Percentiles rank a stretch among this genome's conserved stretches.
Evolutionary conservation across 2,113 vertebrate genomes (phyloP).

Genomic region (Diadophis punctatus): DNA sequence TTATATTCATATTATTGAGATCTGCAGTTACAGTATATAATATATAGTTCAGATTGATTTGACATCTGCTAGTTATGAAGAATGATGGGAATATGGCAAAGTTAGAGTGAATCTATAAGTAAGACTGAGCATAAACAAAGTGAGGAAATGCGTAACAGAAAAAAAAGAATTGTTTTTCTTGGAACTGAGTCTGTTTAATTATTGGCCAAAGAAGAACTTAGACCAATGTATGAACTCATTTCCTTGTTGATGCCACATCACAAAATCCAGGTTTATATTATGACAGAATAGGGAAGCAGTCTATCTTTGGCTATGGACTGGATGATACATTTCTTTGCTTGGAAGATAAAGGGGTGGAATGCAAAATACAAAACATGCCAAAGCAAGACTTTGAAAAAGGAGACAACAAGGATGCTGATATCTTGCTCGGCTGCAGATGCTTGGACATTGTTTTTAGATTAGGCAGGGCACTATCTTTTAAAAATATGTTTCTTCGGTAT

Average conservation of each 20-base stretch:
- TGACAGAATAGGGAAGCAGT: conserved; percentile 45
- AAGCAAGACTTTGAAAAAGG: conserved; percentile 12
- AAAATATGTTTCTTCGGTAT: background rate
- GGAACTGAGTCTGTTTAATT: conserved; percentile 25
- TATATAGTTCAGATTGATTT: background rate
- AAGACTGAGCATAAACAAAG: background rate
- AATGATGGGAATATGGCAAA: background rate
- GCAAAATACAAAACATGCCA: conserved; percentile 13
- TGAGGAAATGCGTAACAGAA: background rate
- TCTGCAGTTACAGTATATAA: background rate
- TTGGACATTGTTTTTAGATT: background rate
- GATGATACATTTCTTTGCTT: conserved; percentile 21
- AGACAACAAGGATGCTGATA: conserved; percentile 49
- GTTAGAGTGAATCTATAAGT: background rate
- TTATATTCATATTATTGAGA: background rate
- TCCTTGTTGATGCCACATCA: conserved; percentile 43
- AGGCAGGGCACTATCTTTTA: background rate
- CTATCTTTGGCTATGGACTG: background rate
- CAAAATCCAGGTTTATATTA: conserved; percentile 29
- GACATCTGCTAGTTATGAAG: background rate
- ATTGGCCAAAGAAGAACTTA: conserved; percentile 50
- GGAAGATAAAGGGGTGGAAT: conserved; percentile 30
- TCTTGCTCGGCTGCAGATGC: conserved; percentile 39
- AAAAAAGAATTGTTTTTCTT: conserved; percentile 3
- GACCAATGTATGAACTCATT: conserved; percentile 43